Evolutionary conservation across 92 coral and sea anemone genomes (phyloP), one percentile per base, ranked within the genome.

Genomic region (Parazoanthus atlanticus): DNA sequence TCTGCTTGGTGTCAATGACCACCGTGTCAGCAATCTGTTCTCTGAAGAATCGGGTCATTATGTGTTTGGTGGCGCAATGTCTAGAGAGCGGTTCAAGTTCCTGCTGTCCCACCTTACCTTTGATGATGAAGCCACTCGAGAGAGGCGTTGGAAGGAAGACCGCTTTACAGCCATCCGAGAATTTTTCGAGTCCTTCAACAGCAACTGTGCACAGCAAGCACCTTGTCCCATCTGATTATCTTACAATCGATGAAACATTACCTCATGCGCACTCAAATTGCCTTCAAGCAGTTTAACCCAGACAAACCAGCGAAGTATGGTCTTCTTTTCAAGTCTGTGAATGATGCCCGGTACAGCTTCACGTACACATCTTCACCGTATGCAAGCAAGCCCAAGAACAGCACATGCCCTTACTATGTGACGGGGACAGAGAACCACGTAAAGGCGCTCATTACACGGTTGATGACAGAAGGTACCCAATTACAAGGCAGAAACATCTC

Each of bases 241-340:
- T 79, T 13, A n/a, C 70, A 10, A 74, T 85, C 26, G 92, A 90
- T 3, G 86, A 89, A 67, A 80, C 89, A 13, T 38, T 54, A 71
- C 54, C 87, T 71, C 33, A 71, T 76, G 52, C 33, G 76, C 29
- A 78, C 46, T 12, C 78, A 79, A 36, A 74, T 86, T n/a, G 19
- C 83, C 31, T 86, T 87, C 76, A 54, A 71, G 26, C 43, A 73
- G 15, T 87, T 78, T 46, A 87, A 87, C 64, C 71, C 72, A 23
- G 83, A 87, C 90, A 87, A 87, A 54, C 90, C 86, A 28, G 83
- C 58, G 17, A 87, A 78, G 72, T 87, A 46, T 46, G 49, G 49
- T 46, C 49, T 46, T 46, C 49, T 46, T 41, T 66, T 85, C 88
- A 85, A 85, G 76, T 66, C 88, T 69, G 76, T 85, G 54, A 72